Conservation (phyloP, 2,113 vertebrate genomes). For the Oxygymnocypris stewartii region DNA sequence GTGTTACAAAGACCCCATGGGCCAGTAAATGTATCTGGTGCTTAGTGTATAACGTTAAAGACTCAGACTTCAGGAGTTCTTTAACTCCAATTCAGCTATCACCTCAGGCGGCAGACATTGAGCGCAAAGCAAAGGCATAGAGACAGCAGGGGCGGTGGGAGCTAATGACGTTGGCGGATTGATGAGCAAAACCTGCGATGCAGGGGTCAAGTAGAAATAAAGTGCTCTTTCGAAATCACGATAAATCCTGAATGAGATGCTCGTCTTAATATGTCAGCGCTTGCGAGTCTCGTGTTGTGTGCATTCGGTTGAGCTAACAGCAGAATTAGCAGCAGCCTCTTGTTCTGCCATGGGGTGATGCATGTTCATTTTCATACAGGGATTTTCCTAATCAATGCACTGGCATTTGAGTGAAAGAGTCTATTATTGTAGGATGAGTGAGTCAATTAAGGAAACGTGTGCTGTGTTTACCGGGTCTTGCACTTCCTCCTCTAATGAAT, state of each 20-base stretch:
- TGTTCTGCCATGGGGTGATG: conserved; percentile 55
- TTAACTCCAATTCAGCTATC: conserved; percentile 11
- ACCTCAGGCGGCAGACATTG: conserved; percentile 28
- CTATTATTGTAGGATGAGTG: conserved; percentile 37
- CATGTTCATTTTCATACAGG: conserved; percentile 54
- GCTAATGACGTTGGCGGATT: conserved; percentile 32
- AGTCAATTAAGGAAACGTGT: conserved; percentile 47
- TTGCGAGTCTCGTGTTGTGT: not conserved
- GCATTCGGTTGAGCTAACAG: conserved; percentile 20
- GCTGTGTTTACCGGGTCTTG: not conserved
- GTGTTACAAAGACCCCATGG: conserved; percentile 27
- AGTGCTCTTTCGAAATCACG: conserved; percentile 15
- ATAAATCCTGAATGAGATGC: conserved; percentile 11
- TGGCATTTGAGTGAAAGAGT: conserved; percentile 40
- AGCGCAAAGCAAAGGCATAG: not conserved
- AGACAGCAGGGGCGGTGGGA: not conserved
- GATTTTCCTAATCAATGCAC: conserved; percentile 60
- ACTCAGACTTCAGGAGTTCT: conserved; percentile 26
- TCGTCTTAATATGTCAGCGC: conserved; percentile 23
- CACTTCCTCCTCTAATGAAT: conserved; percentile 1
- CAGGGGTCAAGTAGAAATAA: conserved; percentile 41
- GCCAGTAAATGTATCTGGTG: conserved; percentile 27
- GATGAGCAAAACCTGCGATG: not conserved
- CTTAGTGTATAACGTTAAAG: conserved; percentile 35
- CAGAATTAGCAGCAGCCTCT: conserved; percentile 54